Conservation (phyloP, 2,113 vertebrate species). For the Ardeotis arabs region DNA sequence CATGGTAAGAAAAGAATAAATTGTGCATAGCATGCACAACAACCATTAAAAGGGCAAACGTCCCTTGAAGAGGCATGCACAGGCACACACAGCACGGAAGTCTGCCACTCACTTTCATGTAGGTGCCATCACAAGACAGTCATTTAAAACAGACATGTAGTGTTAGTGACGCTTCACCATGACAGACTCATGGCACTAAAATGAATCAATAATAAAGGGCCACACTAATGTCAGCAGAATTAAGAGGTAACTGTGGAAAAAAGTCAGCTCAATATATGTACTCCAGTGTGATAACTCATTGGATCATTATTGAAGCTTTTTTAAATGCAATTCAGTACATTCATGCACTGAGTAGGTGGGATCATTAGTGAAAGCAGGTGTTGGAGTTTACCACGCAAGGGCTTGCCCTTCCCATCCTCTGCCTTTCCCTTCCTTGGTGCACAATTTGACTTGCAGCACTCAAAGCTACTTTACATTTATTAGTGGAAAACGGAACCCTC, state of each 20-base stretch:
- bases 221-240: neutral
- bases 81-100: neutral
- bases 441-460: neutral
- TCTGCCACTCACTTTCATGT: neutral
- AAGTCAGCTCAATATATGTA: rapidly evolving
- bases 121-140: neutral
- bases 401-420: neutral
- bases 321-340: neutral
- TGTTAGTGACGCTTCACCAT: neutral
- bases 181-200: neutral
- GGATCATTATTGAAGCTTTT: neutral
- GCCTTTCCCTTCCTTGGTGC: neutral
- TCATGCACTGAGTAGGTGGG: neutral
- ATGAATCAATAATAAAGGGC: neutral
- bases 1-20: neutral
- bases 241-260: neutral
- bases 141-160: neutral
- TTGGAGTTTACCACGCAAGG: neutral
- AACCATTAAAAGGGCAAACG: neutral
- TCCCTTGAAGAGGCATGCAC: neutral
- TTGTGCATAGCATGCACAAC: neutral
- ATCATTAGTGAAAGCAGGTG: neutral
- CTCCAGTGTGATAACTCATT: neutral
- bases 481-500: neutral
- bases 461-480: neutral